A percentile compares a stretch with the other conserved stretches of the same genome.
These are phyloP conservation scores for Ormia ochracea DNA, from an alignment of 2,888 invertebrate species.

Conservation along the genomic window DNA sequence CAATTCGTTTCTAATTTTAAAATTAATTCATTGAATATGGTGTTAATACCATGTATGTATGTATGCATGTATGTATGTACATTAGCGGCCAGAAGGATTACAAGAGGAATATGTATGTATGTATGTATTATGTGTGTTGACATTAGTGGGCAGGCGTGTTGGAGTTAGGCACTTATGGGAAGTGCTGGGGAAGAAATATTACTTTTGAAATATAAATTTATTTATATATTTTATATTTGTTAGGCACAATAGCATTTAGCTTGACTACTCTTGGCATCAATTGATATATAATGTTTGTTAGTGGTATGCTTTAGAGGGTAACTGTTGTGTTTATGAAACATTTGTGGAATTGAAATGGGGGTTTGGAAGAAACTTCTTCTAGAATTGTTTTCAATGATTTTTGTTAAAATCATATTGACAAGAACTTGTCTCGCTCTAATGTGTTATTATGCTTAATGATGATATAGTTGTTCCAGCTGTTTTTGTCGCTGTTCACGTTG, in stretches of 20 bases:
- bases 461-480: slow-evolving; percentile 76
- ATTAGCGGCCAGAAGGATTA: slow-evolving; percentile 25
- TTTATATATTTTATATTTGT: slow-evolving; percentile 16
- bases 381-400: slow-evolving; percentile 51
- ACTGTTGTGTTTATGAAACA: background rate
- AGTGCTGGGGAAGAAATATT: background rate
- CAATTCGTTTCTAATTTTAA: slow-evolving; percentile 50
- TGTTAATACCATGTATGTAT: slow-evolving; percentile 25
- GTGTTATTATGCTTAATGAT: slow-evolving; percentile 68
- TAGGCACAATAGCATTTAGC: slow-evolving; percentile 51
- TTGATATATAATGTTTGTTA: background rate
- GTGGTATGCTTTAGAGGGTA: background rate
- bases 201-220: background rate
- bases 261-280: background rate
- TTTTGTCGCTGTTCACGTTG: slow-evolving; percentile 73
- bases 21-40: slow-evolving; percentile 29
- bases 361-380: slow-evolving; percentile 44
- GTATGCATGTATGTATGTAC: slow-evolving; percentile 21
- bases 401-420: slow-evolving; percentile 44
- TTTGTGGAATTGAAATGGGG: slow-evolving; percentile 1
- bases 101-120: too few relatives aligned
- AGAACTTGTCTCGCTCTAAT: slow-evolving; percentile 38
- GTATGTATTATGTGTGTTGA: too few relatives aligned
- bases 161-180: background rate
- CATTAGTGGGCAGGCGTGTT: slow-evolving; percentile 46